phyloP scores from a whole-genome alignment of 2,888 invertebrate species.

The Nematopogon swammerdamellus region DNA sequence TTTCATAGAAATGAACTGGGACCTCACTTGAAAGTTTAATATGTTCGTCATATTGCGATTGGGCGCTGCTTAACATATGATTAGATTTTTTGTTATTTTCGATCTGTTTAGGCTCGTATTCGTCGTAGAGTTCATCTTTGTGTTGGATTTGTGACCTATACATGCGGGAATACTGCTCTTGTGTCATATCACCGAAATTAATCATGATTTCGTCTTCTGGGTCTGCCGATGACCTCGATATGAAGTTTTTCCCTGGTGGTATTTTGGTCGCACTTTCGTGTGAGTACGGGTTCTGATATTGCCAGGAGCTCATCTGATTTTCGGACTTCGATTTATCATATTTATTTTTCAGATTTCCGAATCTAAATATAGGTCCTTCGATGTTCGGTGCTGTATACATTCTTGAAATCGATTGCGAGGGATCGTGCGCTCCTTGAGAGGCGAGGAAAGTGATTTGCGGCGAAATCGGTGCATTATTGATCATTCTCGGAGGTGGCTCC shows the following conservation, averaged over 20 bases:
- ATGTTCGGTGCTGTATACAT: conserved; percentile 19
- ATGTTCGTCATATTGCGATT: too few species aligned
- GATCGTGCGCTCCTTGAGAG: conserved; percentile 43
- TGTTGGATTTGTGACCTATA: conserved; percentile 28
- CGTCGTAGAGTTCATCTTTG: conserved; percentile 7
- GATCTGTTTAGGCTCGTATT: too few species aligned
- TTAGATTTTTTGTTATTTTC: too few species aligned
- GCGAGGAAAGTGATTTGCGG: conserved; percentile 49
- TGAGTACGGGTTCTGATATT: not conserved
- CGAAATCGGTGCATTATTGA: conserved; percentile 28
- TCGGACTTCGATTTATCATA: not conserved
- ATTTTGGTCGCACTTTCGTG: conserved; percentile 17
- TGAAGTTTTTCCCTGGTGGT: conserved; percentile 30
- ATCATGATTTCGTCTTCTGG: conserved; percentile 36
- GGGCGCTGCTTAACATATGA: too few species aligned
- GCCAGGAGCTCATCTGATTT: not conserved
- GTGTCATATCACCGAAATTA: conserved; percentile 42
- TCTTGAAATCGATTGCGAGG: conserved; percentile 27
- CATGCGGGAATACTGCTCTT: conserved; percentile 39
- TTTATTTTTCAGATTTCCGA: not conserved
- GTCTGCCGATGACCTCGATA: conserved; percentile 39
- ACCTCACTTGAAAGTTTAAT: too few species aligned
- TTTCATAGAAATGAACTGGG: too few species aligned
- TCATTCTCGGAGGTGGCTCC: conserved; percentile 27
- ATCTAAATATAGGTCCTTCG: conserved; percentile 23